phyloP scores from a whole-genome alignment of 2,888 invertebrate genomes.

The Platerodrilus igneus region DNA sequence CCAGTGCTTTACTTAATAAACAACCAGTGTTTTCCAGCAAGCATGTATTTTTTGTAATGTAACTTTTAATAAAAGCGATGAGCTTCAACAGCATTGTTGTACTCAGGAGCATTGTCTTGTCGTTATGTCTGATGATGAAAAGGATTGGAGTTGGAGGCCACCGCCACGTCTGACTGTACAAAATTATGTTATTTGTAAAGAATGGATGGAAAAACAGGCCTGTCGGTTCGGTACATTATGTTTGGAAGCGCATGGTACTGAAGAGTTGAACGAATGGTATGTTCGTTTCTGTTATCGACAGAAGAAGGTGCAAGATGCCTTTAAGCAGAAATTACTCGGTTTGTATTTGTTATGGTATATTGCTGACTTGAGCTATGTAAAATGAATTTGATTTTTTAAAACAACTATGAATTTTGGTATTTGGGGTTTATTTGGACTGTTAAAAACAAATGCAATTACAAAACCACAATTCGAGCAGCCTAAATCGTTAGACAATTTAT shows the following conservation, averaged over 20 bases:
- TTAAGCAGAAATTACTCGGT: too few species aligned
- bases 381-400: too few species aligned
- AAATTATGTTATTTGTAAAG: constrained; percentile 60
- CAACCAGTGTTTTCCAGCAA: too few species aligned
- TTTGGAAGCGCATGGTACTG: constrained; percentile 67
- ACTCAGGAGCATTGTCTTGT: constrained; percentile 61
- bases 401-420: too few species aligned
- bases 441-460: too few species aligned
- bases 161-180: constrained; percentile 65
- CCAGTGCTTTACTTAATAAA: too few species aligned
- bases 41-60: constrained; percentile 57
- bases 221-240: constrained; percentile 70
- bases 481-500: too few species aligned
- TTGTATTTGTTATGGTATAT: too few species aligned
- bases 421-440: too few species aligned
- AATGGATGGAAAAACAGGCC: constrained; percentile 52
- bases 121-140: constrained; percentile 67
- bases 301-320: constrained; percentile 59
- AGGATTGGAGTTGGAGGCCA: constrained; percentile 63
- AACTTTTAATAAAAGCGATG: constrained; percentile 52
- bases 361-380: too few species aligned
- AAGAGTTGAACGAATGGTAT: constrained; percentile 70
- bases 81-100: constrained; percentile 56
- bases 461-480: too few species aligned
- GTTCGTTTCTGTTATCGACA: constrained; percentile 64